Base-by-base conservation (phyloP, 2,797 vertebrate species). In the Sarcoramphus papa region DNA sequence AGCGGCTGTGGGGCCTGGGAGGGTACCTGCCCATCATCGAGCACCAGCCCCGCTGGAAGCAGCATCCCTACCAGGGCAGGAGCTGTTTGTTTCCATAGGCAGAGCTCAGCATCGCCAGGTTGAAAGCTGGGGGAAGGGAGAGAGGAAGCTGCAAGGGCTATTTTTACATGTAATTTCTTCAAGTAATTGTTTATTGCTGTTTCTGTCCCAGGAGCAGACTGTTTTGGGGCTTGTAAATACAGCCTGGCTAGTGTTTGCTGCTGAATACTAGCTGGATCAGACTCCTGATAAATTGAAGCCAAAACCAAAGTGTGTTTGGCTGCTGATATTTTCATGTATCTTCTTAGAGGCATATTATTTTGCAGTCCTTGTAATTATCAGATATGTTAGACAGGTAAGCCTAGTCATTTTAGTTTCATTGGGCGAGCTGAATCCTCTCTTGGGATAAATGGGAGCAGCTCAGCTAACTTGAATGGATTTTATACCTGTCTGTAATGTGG, bases 271-370 rank as follows among this genome's bases (percentile, higher is more conserved):
- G 63, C 77, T 74, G 79, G 62, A 89, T 91, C 67, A 64, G 86
- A 70, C 9, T 88, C 25, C 24, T 37, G 27, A 85, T 48, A 65
- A 85, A 90, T 13, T 48, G 43, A 76, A 74, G 56, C 68, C 68
- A 78, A 75, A 95, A 51, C 2, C 33, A 35, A 63, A 54, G 47
- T 40, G 14, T 2, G 3, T 85, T 96, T 83, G 53, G 27, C 41
- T 80, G 88, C n/a, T 95, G 83, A 19, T 78, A 54, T 88, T 91
- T 92, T 88, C 13, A 33, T 13, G 23, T 68, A 48, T 78, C 33
- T 78, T 88, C 72, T 87, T 50, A 56, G 53, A 95, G 54, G 35
- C 64, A 65, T 64, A 69, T 88, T 93, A 65, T 88, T 90, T 80
- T 93, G 18, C 57, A 37, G 59, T 45, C 79, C 63, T 57, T 79